Conservation (phyloP, 2,888 invertebrate species). For the Junonia oenone region DNA sequence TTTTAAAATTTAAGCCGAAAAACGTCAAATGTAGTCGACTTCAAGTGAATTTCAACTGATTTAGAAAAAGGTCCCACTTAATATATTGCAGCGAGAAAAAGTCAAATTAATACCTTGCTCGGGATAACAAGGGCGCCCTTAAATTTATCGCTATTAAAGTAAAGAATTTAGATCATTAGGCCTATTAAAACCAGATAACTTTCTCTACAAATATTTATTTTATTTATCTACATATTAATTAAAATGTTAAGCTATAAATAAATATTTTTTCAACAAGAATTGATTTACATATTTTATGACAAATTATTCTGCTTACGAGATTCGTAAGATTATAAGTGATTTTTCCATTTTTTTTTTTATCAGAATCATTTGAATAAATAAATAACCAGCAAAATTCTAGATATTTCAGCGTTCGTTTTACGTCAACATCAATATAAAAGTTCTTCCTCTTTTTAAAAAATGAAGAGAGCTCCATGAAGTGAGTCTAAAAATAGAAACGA, state of each 20-base stretch:
- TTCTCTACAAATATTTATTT: no score
- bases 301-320: no score
- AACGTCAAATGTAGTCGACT: conserved; percentile 9
- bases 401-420: neutral
- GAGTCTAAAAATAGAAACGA: conserved; percentile 43
- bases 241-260: neutral
- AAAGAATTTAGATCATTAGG: conserved; percentile 11
- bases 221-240: neutral
- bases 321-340: no score
- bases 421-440: neutral
- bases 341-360: no score
- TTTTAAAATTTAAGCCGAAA: conserved; percentile 30
- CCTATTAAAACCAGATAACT: neutral
- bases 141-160: conserved; percentile 42
- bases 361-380: no score
- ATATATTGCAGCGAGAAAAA: conserved; percentile 50
- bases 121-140: conserved; percentile 35
- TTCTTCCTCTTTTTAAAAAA: neutral
- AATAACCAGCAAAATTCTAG: no score
- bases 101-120: conserved; percentile 41
- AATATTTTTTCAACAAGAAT: no score
- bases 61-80: conserved; percentile 53
- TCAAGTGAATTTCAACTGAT: conserved; percentile 49
- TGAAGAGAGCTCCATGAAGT: conserved; percentile 41
- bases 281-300: no score